Evolutionary conservation across 2,888 invertebrate species (phyloP).

Genomic region (Trichogramma evanescens): DNA sequence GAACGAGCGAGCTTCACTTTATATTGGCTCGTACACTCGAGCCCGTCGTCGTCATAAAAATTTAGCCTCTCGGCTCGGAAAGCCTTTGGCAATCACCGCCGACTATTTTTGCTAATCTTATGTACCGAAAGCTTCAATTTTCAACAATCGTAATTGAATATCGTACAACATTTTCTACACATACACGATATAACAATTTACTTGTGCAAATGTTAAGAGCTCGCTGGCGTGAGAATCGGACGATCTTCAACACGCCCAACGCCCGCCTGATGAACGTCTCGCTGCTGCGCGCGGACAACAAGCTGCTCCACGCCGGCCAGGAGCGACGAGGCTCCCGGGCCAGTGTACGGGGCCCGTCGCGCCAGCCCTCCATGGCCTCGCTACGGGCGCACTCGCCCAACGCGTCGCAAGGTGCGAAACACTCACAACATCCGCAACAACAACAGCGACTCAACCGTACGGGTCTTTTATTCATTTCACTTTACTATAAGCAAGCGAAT

Average conservation of each 20-base stretch:
- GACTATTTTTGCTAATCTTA: too few species aligned
- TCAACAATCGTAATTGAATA: too few species aligned
- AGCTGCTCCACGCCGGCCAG: conserved; percentile 62
- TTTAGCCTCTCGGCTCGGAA: too few species aligned
- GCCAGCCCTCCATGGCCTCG: conserved; percentile 80
- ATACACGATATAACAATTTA: too few species aligned
- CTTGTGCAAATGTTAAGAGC: conserved; percentile 60
- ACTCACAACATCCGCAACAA: conserved; percentile 37
- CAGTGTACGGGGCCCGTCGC: conserved; percentile 72
- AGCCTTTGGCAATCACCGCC: too few species aligned
- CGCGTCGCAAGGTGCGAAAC: conserved; percentile 58
- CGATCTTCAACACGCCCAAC: conserved; percentile 90
- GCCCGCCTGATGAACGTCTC: conserved; percentile 90
- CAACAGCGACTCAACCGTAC: conserved; percentile 42
- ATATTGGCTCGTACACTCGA: too few species aligned
- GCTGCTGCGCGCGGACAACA: conserved; percentile 66
- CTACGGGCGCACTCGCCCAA: conserved; percentile 73
- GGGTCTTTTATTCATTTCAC: conserved; percentile 38
- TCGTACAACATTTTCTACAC: neutral
- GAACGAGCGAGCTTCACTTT: too few species aligned
- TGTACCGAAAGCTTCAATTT: too few species aligned
- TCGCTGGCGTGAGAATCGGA: conserved; percentile 83
- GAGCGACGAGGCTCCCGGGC: conserved; percentile 75
- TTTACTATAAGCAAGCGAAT: conserved; percentile 44
- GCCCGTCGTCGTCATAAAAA: too few species aligned